A percentile compares a stretch with the other conserved stretches of the same genome.
phyloP scores from a whole-genome alignment of 2,888 invertebrate genomes.

The Oasisia sp. region DNA sequence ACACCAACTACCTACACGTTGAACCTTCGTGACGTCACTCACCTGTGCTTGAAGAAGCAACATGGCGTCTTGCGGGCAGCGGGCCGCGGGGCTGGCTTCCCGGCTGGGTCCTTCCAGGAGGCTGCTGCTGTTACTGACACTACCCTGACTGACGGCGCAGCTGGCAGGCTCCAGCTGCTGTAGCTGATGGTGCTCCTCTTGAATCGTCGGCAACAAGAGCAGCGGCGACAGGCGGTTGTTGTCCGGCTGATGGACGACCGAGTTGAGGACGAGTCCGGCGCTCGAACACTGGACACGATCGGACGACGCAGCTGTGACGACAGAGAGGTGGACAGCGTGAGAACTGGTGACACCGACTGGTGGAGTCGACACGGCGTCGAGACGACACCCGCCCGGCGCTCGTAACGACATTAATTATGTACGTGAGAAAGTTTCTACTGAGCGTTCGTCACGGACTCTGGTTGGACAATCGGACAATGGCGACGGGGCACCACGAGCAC shows the following conservation, averaged over 20 bases:
- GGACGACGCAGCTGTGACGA: neutral
- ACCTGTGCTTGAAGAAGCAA: slow-evolving; percentile 5
- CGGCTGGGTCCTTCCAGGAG: neutral
- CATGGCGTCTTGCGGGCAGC: slow-evolving; percentile 13
- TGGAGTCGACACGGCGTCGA: neutral
- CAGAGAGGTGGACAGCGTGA: neutral
- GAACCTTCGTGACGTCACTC: neutral
- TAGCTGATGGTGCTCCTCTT: neutral
- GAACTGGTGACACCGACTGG: neutral
- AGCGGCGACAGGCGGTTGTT: neutral
- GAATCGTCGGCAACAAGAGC: neutral
- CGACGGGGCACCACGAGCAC: neutral
- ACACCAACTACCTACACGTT: neutral
- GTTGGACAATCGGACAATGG: neutral
- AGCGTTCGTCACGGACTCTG: neutral
- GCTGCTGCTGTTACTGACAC: neutral
- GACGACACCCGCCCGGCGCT: neutral
- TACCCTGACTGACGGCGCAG: neutral
- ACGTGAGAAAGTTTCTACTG: neutral
- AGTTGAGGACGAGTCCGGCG: neutral
- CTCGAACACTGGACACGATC: neutral
- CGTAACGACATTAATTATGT: neutral
- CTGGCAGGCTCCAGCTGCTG: neutral
- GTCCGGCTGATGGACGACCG: neutral
- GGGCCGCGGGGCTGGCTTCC: neutral